Evolutionary conservation across 1,140 invertebrate species (phyloP).

Genomic region (Aleiodes sp.): DNA sequence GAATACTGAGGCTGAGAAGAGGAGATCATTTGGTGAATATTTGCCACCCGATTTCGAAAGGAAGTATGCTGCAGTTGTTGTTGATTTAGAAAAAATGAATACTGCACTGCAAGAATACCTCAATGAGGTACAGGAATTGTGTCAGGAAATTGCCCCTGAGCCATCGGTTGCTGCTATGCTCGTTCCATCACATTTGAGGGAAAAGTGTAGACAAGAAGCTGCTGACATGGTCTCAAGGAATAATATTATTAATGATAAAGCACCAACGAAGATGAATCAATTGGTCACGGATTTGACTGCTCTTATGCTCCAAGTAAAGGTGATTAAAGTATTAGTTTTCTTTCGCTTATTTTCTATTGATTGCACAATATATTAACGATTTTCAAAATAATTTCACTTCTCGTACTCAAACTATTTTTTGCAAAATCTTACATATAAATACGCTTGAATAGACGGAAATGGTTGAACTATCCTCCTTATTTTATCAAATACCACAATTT

Average conservation of each 20-base stretch:
- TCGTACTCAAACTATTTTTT: too few species aligned
- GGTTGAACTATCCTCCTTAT: too few species aligned
- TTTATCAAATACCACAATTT: too few species aligned
- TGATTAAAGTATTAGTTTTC: slow-evolving; percentile 60
- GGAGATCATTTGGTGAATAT: slow-evolving; percentile 79
- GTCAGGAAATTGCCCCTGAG: slow-evolving; percentile 88
- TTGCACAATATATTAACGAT: background rate
- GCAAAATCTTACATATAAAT: background rate
- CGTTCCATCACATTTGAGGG: slow-evolving; percentile 85
- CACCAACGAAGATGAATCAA: slow-evolving; percentile 74
- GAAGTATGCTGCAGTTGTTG: slow-evolving; percentile 87
- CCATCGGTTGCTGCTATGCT: slow-evolving; percentile 88
- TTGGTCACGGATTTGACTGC: slow-evolving; percentile 90
- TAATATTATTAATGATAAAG: slow-evolving; percentile 71
- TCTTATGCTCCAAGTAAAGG: slow-evolving; percentile 91
- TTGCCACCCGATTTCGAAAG: slow-evolving; percentile 88
- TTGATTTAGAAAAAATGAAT: slow-evolving; percentile 93
- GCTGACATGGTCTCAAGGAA: slow-evolving; percentile 81
- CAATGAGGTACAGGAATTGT: slow-evolving; percentile 84
- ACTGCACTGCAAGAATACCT: slow-evolving; percentile 86
- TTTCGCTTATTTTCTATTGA: background rate
- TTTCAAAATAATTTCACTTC: slow-evolving; percentile 10
- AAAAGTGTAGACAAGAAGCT: slow-evolving; percentile 88
- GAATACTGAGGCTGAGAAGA: slow-evolving; percentile 91
- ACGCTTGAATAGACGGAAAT: too few species aligned